A percentile compares a stretch with the other conserved stretches of the same genome.
Conservation (phyloP, 2,113 vertebrate genomes). For the Dipodomys ordii region DNA sequence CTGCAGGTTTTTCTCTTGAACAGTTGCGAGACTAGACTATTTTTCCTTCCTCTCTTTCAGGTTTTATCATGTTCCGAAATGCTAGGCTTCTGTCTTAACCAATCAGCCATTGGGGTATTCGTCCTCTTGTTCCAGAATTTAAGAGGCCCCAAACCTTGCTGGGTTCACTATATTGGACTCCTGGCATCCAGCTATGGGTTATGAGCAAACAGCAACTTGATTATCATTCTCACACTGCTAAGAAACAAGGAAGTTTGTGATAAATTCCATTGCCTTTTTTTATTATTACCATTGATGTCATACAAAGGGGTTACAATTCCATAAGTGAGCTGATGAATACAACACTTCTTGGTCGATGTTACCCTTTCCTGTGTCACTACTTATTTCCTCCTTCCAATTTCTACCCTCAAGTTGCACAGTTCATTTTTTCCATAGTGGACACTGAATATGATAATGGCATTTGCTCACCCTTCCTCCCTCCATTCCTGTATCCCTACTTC, state of each 20-base stretch:
- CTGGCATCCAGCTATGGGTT: neutral
- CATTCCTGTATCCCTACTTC: too few relatives aligned
- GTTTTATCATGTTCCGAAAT: neutral
- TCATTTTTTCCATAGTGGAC: too few relatives aligned
- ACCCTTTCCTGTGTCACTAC: too few relatives aligned
- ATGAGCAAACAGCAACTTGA: neutral
- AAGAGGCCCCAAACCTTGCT: neutral
- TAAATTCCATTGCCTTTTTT: neutral
- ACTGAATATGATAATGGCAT: too few relatives aligned
- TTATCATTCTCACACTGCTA: neutral
- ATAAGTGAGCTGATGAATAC: neutral
- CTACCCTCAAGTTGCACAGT: too few relatives aligned
- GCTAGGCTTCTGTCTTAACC: neutral
- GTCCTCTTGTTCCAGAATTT: neutral
- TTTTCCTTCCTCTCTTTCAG: neutral
- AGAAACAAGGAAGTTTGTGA: neutral
- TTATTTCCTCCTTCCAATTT: too few relatives aligned
- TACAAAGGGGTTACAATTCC: too few relatives aligned
- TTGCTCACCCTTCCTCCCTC: too few relatives aligned
- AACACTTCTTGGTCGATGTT: neutral
- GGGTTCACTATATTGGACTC: neutral
- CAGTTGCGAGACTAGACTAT: neutral
- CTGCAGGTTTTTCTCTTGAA: neutral
- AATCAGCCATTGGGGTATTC: neutral
- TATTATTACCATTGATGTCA: too few relatives aligned